Conservation (phyloP, 2,797 vertebrate genomes). For the Pseudocheirus occidentalis region DNA sequence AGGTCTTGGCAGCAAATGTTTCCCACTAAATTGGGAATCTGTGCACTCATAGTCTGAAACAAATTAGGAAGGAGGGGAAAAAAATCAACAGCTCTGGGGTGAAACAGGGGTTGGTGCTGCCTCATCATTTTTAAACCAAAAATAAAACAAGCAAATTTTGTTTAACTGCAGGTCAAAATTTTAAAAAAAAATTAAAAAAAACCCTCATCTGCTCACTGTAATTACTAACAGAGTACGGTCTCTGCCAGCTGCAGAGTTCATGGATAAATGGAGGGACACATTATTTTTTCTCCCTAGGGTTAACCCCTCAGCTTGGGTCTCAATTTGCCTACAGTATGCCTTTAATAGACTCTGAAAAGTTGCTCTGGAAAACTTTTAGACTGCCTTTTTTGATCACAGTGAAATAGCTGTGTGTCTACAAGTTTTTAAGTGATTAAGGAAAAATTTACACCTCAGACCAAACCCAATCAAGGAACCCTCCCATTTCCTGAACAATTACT, state of each 20-base stretch:
- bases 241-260: constrained; percentile 86
- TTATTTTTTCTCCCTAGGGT: constrained; percentile 84
- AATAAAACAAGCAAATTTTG: constrained; percentile 89
- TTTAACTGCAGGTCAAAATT: constrained; percentile 88
- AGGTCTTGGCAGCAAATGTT: constrained; percentile 84
- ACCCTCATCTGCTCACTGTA: constrained; percentile 85
- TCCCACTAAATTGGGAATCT: constrained; percentile 84
- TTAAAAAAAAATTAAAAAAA: constrained; percentile 71
- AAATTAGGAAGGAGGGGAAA: constrained; percentile 83
- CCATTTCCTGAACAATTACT: constrained; percentile 67
- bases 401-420: constrained; percentile 74
- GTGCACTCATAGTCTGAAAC: constrained; percentile 85
- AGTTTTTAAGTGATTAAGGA: constrained; percentile 77
- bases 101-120: constrained; percentile 86
- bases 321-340: constrained; percentile 79
- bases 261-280: constrained; percentile 84
- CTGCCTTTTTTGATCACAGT: constrained; percentile 68
- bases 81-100: constrained; percentile 86
- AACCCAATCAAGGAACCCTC: constrained; percentile 59
- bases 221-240: constrained; percentile 86
- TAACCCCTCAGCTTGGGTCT: constrained; percentile 82
- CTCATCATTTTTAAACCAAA: constrained; percentile 87
- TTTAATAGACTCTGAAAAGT: constrained; percentile 83
- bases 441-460: constrained; percentile 67
- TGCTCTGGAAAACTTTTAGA: constrained; percentile 65